phyloP scores from a whole-genome alignment of 1,140 invertebrate species.

The Augochlora pura region DNA sequence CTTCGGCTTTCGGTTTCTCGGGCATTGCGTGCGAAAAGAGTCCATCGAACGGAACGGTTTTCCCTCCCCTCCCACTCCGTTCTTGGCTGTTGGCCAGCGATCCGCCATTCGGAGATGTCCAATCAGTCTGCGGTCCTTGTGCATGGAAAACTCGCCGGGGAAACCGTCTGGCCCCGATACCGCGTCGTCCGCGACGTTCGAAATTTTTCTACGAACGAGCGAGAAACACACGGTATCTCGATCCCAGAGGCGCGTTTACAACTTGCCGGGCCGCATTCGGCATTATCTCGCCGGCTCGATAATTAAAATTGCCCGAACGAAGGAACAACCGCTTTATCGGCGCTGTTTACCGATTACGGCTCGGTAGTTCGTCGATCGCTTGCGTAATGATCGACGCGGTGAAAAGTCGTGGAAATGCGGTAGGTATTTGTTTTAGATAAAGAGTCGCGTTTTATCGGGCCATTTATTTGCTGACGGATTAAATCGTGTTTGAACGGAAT shows the following conservation, averaged over 20 bases:
- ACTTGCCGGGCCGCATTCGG: not conserved
- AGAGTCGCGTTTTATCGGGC: too few species aligned
- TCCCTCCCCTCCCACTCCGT: too few species aligned
- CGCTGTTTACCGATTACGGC: not conserved
- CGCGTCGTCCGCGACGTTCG: not conserved
- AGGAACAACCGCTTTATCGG: not conserved
- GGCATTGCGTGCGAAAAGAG: slow-evolving; percentile 1
- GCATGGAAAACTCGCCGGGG: not conserved
- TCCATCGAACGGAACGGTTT: slow-evolving; percentile 3
- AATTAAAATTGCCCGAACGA: slow-evolving; percentile 1
- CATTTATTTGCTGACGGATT: too few species aligned
- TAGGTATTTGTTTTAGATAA: too few species aligned
- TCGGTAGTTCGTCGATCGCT: not conserved
- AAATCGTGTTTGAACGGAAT: too few species aligned
- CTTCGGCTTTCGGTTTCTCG: not conserved
- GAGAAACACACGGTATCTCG: too few species aligned
- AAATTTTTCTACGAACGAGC: not conserved
- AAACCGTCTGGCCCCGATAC: slow-evolving; percentile 1
- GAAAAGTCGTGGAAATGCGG: too few species aligned
- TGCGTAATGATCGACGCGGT: too few species aligned
- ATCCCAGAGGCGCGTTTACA: not conserved
- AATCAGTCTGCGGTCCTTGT: not conserved
- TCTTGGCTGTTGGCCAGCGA: not conserved
- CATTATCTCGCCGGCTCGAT: not conserved
- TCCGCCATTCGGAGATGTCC: slow-evolving; percentile 1